A percentile compares a stretch with the other conserved stretches of the same genome.
phyloP scores from a whole-genome alignment of 1,140 invertebrate genomes.

The Caenorhabditis brenneri region DNA sequence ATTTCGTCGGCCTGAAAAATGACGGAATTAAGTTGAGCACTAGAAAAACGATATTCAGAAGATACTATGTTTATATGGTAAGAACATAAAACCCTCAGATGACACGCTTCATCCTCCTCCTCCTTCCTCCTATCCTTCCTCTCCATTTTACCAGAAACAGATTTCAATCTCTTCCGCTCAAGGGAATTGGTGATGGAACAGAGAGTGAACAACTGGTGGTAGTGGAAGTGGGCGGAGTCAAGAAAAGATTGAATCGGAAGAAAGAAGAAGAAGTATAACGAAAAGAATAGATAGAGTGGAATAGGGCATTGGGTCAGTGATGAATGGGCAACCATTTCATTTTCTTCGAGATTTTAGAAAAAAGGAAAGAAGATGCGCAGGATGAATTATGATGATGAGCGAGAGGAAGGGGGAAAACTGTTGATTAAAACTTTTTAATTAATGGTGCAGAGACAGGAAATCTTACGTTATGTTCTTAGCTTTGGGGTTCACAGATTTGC shows the following conservation, averaged over 20 bases:
- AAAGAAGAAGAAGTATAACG: slow-evolving; percentile 6
- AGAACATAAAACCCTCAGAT: background rate
- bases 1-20: slow-evolving; percentile 47
- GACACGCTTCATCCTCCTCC: background rate
- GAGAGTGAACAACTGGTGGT: slow-evolving; percentile 35
- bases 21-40: no score
- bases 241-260: slow-evolving; percentile 19
- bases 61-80: background rate
- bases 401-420: slow-evolving; percentile 4
- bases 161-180: slow-evolving; percentile 41
- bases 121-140: background rate
- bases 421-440: slow-evolving; percentile 36
- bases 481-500: no score
- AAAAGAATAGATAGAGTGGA: background rate
- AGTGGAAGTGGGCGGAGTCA: background rate
- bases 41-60: background rate
- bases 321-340: no score
- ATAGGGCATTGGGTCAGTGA: slow-evolving; percentile 40
- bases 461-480: no score
- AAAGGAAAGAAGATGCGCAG: background rate
- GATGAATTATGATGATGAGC: slow-evolving; percentile 11
- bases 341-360: slow-evolving; percentile 7
- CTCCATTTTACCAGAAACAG: background rate
- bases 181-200: slow-evolving; percentile 28
- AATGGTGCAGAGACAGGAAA: no score